phyloP scores from a whole-genome alignment of 2,113 vertebrate genomes.

The Hystrix brachyura region DNA sequence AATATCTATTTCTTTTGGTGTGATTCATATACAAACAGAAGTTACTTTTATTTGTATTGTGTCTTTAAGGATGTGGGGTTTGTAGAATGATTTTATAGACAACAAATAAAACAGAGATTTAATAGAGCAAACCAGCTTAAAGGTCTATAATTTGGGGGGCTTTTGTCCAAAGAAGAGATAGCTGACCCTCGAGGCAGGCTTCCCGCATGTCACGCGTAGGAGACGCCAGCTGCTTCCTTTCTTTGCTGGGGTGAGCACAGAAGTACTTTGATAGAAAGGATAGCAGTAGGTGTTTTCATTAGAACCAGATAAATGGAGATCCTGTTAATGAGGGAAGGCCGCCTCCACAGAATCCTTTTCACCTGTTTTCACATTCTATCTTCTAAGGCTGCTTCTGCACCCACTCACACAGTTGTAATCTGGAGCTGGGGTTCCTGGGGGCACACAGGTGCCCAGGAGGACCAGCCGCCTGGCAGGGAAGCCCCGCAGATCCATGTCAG shows the following conservation, averaged over 20 bases:
- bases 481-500: neutral
- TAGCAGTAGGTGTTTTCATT: neutral
- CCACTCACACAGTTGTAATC: neutral
- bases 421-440: neutral
- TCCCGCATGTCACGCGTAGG: neutral
- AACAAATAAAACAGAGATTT: neutral
- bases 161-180: neutral
- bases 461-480: neutral
- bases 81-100: neutral
- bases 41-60: constrained; percentile 19
- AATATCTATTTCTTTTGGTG: neutral
- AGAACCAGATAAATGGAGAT: neutral
- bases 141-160: neutral
- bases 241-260: neutral
- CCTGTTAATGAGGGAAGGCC: neutral
- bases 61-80: neutral
- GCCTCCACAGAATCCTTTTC: neutral
- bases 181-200: neutral
- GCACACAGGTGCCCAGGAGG: neutral
- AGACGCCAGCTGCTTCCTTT: neutral
- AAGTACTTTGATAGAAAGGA: neutral
- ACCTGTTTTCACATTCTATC: neutral
- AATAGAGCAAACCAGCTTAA: neutral
- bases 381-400: neutral
- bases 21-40: constrained; percentile 29